Evolutionary conservation across 2,113 vertebrate species (phyloP).

Genomic region (Ailuropoda melanoleuca): DNA sequence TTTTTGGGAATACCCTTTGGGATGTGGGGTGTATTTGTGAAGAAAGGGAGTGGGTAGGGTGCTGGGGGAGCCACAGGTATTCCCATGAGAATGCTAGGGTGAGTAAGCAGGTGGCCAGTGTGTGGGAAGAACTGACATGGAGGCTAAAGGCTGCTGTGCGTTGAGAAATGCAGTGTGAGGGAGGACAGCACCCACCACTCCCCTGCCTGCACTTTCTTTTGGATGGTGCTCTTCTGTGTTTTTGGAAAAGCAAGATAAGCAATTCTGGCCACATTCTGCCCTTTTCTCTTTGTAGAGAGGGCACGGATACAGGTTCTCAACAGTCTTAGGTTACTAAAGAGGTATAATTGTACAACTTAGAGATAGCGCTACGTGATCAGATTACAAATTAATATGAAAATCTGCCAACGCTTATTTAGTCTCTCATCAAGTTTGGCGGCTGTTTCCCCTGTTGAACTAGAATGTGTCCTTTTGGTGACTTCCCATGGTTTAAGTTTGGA

Average conservation of each 20-base stretch:
- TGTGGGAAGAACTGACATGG: background rate
- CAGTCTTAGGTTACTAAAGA: constrained; percentile 25
- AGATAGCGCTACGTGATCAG: constrained; percentile 43
- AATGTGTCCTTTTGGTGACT: background rate
- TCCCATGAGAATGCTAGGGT: background rate
- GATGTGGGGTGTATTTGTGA: background rate
- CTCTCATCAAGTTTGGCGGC: background rate
- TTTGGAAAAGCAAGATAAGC: constrained; percentile 20
- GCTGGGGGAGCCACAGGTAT: background rate
- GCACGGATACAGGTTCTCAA: background rate
- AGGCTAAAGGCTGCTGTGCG: background rate
- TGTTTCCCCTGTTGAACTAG: background rate
- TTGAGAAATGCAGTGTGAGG: background rate
- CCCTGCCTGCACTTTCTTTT: background rate
- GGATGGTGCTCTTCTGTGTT: background rate
- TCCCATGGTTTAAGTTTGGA: background rate
- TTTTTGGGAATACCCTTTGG: background rate
- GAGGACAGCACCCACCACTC: background rate
- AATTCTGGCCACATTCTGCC: background rate
- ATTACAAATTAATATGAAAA: constrained; percentile 50
- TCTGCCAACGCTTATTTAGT: background rate
- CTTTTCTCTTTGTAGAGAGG: background rate
- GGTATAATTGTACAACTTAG: constrained; percentile 42
- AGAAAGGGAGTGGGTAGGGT: background rate
- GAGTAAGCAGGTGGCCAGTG: background rate